A percentile compares a stretch with the other conserved stretches of the same genome.
These are phyloP conservation scores for Sebastes hopkinsi DNA, from an alignment of 2,797 vertebrate species.

Conservation along the genomic window DNA sequence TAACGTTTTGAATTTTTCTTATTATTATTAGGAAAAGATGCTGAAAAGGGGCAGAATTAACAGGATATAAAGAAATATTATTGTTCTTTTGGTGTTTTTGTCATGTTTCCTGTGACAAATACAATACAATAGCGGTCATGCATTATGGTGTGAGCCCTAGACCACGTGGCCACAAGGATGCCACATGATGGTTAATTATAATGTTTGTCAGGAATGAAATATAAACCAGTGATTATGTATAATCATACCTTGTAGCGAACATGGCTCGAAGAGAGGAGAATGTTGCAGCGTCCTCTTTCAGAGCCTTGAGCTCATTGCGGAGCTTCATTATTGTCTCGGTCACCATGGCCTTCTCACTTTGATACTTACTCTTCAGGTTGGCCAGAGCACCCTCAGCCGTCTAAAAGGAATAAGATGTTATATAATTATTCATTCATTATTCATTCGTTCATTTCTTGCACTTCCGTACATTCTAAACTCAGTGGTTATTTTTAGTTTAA, in stretches of 20 bases:
- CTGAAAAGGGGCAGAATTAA: neutral
- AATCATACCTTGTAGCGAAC: conserved; percentile 94
- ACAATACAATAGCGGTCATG: neutral
- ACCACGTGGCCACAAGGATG: neutral
- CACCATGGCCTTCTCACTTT: conserved; percentile 95
- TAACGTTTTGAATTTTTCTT: neutral
- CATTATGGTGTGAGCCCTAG: neutral
- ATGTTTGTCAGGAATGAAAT: neutral
- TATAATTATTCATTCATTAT: conserved; percentile 2
- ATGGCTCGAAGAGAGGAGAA: conserved; percentile 97
- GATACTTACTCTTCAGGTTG: conserved; percentile 98
- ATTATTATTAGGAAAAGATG: neutral
- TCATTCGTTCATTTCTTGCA: neutral
- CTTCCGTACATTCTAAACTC: neutral
- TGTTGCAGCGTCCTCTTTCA: conserved; percentile 97
- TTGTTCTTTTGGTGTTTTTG: neutral
- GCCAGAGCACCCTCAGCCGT: conserved; percentile 96
- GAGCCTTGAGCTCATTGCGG: conserved; percentile 95
- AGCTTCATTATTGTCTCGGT: conserved; percentile 97
- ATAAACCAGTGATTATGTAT: neutral
- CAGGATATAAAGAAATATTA: neutral
- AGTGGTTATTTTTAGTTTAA: conserved; percentile 3
- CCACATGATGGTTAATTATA: neutral
- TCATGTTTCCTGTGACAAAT: neutral
- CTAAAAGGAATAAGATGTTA: conserved; percentile 66